Evolutionary conservation across 2,797 vertebrate genomes (phyloP).

Genomic region (Propithecus deckenii): DNA sequence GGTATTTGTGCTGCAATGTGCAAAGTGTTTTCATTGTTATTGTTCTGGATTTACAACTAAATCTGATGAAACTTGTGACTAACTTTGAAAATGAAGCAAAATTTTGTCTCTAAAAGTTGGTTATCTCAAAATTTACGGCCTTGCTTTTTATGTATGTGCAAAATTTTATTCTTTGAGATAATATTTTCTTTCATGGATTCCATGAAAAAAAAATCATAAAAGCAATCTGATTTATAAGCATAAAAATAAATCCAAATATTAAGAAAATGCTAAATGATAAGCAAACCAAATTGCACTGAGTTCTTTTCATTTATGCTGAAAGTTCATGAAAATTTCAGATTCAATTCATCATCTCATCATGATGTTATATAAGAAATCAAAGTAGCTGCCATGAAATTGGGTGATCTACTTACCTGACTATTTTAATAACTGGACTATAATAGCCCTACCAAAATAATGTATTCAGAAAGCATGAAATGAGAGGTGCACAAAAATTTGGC

Average conservation of each 20-base stretch:
- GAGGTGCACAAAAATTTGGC: not conserved
- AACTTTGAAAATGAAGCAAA: conserved; percentile 13
- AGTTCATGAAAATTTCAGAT: not conserved
- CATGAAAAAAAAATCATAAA: not conserved
- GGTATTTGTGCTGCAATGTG: not conserved
- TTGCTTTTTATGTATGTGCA: not conserved
- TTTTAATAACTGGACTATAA: not conserved
- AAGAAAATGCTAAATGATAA: conserved; percentile 17
- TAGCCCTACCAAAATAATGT: not conserved
- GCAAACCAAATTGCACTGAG: not conserved
- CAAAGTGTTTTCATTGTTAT: not conserved
- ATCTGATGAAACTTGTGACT: not conserved
- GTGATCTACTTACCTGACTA: not conserved
- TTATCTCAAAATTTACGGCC: not conserved
- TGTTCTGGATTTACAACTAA: not conserved
- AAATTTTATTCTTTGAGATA: not conserved
- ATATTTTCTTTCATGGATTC: not conserved
- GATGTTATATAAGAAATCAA: not conserved
- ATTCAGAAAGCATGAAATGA: not conserved
- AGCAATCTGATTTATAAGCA: not conserved
- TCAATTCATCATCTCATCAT: not conserved
- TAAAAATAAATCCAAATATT: not conserved
- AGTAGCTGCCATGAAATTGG: not conserved
- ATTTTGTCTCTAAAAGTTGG: not conserved
- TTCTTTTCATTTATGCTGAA: not conserved